Evolutionary conservation across 2,113 vertebrate genomes (phyloP), one percentile per base, ranked within the genome.

Genomic region (Barbus barbus): DNA sequence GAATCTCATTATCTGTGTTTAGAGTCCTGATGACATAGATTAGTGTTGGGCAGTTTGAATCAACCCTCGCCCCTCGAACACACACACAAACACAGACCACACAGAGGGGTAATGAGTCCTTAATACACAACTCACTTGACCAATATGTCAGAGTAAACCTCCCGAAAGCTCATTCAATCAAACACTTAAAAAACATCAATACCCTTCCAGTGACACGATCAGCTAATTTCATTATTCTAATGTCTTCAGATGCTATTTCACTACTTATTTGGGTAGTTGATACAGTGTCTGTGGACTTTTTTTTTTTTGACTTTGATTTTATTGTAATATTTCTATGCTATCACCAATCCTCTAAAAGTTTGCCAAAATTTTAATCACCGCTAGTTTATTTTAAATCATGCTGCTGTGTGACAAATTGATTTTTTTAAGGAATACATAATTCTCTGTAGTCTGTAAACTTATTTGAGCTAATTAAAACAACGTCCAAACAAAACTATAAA

Each of bases 1-100:
- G 46, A 71, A 84, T 84, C 75, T 84, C 75, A 84, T 84, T 84
- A 84, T 77, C 14, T 44, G 60, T 84, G 83, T 84, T 84, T 69
- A 77, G 74, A 69, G 51, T 74, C 82, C 53, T 83, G 82, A 75
- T 53, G 56, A 63, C 48, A 75, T 16, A 82, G 67, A 82, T 82
- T 82, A 82, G 82, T 65, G 73, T 31, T 0, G 26, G 22, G 3
- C n/a, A 28, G 71, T 75, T n/a, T 75, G 67, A 83, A 28, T 60
- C 56, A n/a, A 65, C 36, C 58, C 60, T 65, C 44, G 26, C 61
- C 72, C 82, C n/a, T 11, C 61, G 3, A 58, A 46, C 24, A 48
- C 60, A 72, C 31, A 81, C 24, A 77, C 33, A 69, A 28, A 82
- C 80, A 38, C 31, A 71, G 80, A 82, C 80, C 80, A 82, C 65